These are phyloP conservation scores for Cynoglossus semilaevis DNA, from an alignment of 2,113 vertebrate species.

Conservation along the genomic window DNA sequence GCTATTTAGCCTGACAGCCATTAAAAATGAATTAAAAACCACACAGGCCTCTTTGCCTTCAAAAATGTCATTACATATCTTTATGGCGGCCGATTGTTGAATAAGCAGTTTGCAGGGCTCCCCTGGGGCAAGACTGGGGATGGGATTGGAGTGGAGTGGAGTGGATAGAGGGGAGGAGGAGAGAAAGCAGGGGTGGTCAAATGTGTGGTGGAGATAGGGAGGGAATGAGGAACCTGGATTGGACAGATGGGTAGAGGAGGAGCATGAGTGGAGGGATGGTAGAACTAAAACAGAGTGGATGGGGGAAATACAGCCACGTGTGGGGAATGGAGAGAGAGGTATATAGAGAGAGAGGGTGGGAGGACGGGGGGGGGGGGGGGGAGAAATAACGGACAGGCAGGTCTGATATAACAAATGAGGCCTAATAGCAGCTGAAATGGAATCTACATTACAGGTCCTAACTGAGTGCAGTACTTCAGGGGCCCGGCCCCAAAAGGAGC, in stretches of 20 bases:
- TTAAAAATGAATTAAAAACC: conserved; percentile 87
- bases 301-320: too few relatives aligned
- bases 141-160: conserved; percentile 47
- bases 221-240: conserved; percentile 21
- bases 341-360: neutral
- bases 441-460: conserved; percentile 81
- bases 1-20: conserved; percentile 79
- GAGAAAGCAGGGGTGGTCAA: conserved; percentile 18
- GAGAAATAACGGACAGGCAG: conserved; percentile 61
- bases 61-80: conserved; percentile 83
- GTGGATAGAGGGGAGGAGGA: conserved; percentile 35
- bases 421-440: conserved; percentile 82
- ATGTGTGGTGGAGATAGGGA: conserved; percentile 37
- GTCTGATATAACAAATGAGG: conserved; percentile 64
- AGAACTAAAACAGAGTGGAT: conserved; percentile 25
- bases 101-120: conserved; percentile 81
- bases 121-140: conserved; percentile 61
- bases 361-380: neutral
- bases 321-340: too few relatives aligned
- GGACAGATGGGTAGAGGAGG: conserved; percentile 39
- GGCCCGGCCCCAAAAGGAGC: conserved; percentile 60
- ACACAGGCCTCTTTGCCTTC: conserved; percentile 81
- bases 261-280: conserved; percentile 23
- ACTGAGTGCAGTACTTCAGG: conserved; percentile 78
- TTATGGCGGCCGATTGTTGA: conserved; percentile 81